Percentiles rank a stretch among this genome's conserved stretches.
Conservation (phyloP, 2,113 vertebrate genomes). For the Rhinichthys klamathensis region DNA sequence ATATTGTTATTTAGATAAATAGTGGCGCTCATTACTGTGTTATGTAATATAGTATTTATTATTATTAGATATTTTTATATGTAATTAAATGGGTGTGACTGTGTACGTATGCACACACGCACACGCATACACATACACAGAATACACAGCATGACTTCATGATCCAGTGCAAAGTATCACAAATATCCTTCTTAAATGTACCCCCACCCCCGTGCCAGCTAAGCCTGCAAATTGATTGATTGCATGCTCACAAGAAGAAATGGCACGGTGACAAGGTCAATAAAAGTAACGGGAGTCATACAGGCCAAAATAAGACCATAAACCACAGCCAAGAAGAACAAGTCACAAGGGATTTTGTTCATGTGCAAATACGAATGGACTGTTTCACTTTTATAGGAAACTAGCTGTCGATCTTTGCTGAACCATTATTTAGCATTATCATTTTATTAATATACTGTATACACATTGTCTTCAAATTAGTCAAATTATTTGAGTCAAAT, state of each 20-base stretch:
- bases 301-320: constrained; percentile 47
- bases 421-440: neutral
- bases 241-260: constrained; percentile 31
- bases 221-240: constrained; percentile 45
- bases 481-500: too few relatives aligned
- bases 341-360: constrained; percentile 45
- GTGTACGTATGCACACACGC: too few relatives aligned
- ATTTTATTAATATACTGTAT: too few relatives aligned
- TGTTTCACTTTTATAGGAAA: constrained; percentile 41
- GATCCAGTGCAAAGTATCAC: too few relatives aligned
- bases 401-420: neutral
- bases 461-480: neutral
- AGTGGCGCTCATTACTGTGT: too few relatives aligned
- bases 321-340: constrained; percentile 52
- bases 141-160: too few relatives aligned
- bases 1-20: too few relatives aligned
- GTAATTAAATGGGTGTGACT: too few relatives aligned
- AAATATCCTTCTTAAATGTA: constrained; percentile 17
- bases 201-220: neutral
- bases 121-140: too few relatives aligned
- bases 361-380: constrained; percentile 59
- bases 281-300: constrained; percentile 29
- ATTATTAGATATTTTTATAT: too few relatives aligned
- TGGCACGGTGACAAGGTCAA: constrained; percentile 38
- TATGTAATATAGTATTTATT: too few relatives aligned